These are phyloP conservation scores for Aramus guarauna DNA, from an alignment of 2,113 vertebrate species.

Conservation along the genomic window DNA sequence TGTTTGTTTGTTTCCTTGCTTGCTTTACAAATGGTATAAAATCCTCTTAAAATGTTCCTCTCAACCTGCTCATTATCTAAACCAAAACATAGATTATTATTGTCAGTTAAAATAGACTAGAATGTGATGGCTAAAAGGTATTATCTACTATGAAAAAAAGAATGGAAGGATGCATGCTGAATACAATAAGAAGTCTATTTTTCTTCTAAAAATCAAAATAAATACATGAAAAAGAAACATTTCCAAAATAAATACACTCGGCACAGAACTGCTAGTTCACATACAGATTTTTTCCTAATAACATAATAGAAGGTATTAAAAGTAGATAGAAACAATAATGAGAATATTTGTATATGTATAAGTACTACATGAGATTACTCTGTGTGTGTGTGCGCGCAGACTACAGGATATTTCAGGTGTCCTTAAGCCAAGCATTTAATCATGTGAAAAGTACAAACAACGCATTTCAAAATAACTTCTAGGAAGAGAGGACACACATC, in stretches of 20 bases:
- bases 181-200: not conserved
- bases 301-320: constrained; percentile 7
- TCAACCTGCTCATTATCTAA: constrained; percentile 33
- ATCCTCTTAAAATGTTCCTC: constrained; percentile 22
- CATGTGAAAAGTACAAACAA: not conserved
- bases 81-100: constrained; percentile 3
- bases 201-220: not conserved
- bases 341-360: not conserved
- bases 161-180: not conserved
- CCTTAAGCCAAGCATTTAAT: constrained; percentile 38
- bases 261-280: not conserved
- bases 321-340: not conserved
- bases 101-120: not conserved
- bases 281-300: not conserved
- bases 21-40: constrained; percentile 4
- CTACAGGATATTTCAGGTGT: constrained; percentile 7
- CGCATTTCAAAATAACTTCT: not conserved
- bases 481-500: not conserved
- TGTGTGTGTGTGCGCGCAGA: not conserved
- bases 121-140: not conserved
- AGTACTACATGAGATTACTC: not conserved
- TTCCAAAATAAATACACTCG: not conserved
- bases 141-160: not conserved
- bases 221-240: not conserved
- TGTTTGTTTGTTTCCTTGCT: constrained; percentile 1